Percentiles rank a stretch among this genome's conserved stretches.
Evolutionary conservation across 2,797 vertebrate genomes (phyloP).

Genomic region (Microctenopoma steveboyesi): DNA sequence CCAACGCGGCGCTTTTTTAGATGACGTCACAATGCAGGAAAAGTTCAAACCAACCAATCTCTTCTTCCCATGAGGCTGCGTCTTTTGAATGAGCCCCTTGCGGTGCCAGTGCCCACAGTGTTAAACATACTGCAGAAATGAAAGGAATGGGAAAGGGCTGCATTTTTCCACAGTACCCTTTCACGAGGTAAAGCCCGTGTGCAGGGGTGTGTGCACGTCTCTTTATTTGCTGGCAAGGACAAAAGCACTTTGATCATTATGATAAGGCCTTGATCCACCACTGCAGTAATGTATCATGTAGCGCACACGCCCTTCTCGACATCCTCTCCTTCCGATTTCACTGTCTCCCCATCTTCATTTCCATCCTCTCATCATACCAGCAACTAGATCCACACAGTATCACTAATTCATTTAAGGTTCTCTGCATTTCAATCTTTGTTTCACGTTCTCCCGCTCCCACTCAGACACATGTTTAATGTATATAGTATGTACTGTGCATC

Average conservation of each 20-base stretch:
- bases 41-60: too few relatives aligned
- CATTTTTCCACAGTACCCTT: too few relatives aligned
- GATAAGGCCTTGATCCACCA: slow-evolving; percentile 63
- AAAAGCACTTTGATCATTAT: slow-evolving; percentile 70
- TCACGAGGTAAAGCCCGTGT: slow-evolving; percentile 17
- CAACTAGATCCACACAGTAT: neutral
- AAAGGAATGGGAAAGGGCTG: too few relatives aligned
- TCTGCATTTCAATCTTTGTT: neutral
- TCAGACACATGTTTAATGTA: neutral
- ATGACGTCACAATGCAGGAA: too few relatives aligned
- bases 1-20: too few relatives aligned
- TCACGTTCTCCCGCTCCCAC: neutral
- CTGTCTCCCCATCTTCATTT: slow-evolving; percentile 10
- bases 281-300: slow-evolving; percentile 51
- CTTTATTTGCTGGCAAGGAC: slow-evolving; percentile 65
- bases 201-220: slow-evolving; percentile 18
- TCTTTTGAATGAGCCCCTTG: too few relatives aligned
- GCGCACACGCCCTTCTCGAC: slow-evolving; percentile 23
- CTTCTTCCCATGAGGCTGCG: too few relatives aligned
- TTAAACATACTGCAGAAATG: too few relatives aligned
- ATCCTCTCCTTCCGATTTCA: slow-evolving; percentile 23
- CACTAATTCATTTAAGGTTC: neutral
- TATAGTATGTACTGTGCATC: neutral
- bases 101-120: too few relatives aligned
- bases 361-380: slow-evolving; percentile 31